These are phyloP conservation scores for Cepphus grylle DNA, from an alignment of 2,113 vertebrate species.

Conservation along the genomic window DNA sequence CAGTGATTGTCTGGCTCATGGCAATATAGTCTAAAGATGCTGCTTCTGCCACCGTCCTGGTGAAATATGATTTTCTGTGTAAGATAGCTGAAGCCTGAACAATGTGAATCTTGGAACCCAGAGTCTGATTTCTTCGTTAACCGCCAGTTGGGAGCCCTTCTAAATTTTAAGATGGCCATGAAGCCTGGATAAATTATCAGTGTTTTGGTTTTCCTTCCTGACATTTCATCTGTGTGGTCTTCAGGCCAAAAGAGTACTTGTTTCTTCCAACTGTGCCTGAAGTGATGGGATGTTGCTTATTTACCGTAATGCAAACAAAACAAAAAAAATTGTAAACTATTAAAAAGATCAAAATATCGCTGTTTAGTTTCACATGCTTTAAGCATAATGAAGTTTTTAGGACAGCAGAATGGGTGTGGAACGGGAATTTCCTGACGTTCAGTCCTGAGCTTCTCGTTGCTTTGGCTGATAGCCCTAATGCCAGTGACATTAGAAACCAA, in stretches of 20 bases:
- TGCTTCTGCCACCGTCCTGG: neutral
- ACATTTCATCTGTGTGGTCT: neutral
- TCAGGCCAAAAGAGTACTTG: neutral
- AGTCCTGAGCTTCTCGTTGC: neutral
- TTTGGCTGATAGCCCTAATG: neutral
- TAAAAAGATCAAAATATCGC: neutral
- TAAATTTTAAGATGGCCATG: neutral
- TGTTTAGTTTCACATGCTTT: neutral
- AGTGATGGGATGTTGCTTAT: neutral
- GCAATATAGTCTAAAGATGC: neutral
- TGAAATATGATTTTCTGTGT: neutral
- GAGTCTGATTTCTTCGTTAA: neutral
- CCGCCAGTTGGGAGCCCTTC: neutral
- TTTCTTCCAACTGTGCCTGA: neutral
- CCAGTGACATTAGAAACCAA: neutral
- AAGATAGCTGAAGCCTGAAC: accelerated
- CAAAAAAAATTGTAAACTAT: neutral
- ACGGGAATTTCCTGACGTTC: neutral
- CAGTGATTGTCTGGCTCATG: neutral
- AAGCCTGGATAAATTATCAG: neutral
- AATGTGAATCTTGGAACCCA: neutral
- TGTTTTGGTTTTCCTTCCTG: neutral
- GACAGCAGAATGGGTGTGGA: neutral
- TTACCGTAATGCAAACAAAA: neutral
- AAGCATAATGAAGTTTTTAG: neutral